Evolutionary conservation across 1,140 invertebrate genomes (phyloP), one percentile per base, ranked within the genome.

Genomic region (Eueides isabella): DNA sequence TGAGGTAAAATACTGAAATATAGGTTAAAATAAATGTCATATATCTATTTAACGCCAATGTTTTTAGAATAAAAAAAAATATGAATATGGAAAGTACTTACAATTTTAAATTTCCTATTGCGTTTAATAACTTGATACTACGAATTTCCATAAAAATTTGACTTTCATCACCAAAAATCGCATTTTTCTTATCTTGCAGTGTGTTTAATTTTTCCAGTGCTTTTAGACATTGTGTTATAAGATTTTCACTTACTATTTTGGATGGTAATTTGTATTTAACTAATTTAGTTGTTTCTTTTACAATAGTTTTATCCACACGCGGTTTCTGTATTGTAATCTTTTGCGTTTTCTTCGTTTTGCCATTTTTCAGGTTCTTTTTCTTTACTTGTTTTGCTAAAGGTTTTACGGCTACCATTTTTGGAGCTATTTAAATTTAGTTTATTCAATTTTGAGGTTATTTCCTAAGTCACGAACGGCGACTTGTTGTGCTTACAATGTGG

Each of bases 71-170:
- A 7, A 23, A 23, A 44, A 35, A 31, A 26, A n/a, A 14, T 31
- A 55, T 11, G 23, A 26, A 23, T 55, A 55, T 12, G 11, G 4
- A 55, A 9, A 65, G 7, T 70, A 86, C 90, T 86, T 84, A 92
- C 90, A 92, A 82, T 76, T 85, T 90, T 2, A 91, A 72, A 71
- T 89, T 91, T 31, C 83, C 85, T 76, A 71, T 85, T 14, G 75
- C 74, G 65, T 85, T 86, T 76, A 88, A 86, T 70, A 92, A 89
- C 85, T 91, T 91, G 31, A 92, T 91, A 64, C 86, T 88, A 23
- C 85, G 80, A 19, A 92, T 85, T 84, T 92, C 89, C 55, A 85
- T 83, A 83, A 92, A 92, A 76, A 92, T 89, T 66, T 84, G 80
- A 67, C 80, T 85, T 80, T 92, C 91, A 44, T 89, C 85, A 61